These are phyloP conservation scores for Hypanus sabinus DNA, from an alignment of 2,113 vertebrate genomes.

Conservation along the genomic window DNA sequence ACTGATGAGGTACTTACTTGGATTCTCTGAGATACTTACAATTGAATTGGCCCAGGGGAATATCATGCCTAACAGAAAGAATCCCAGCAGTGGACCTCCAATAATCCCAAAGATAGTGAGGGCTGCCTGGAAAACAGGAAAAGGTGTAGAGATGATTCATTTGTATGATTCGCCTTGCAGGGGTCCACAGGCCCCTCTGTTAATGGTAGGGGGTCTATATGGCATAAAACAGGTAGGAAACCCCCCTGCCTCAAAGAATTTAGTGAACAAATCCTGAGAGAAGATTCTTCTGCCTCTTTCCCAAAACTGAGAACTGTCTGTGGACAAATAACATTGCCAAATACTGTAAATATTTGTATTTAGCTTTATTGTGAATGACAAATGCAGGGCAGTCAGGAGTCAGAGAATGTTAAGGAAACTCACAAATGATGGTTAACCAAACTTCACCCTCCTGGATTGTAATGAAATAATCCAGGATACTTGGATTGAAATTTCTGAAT, in stretches of 20 bases:
- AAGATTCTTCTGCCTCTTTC: not conserved
- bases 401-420: not conserved
- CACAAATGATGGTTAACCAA: not conserved
- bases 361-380: not conserved
- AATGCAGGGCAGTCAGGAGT: not conserved
- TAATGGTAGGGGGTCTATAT: too few relatives aligned
- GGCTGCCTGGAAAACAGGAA: slow-evolving; percentile 65
- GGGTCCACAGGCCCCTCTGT: too few relatives aligned
- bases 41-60: slow-evolving; percentile 73
- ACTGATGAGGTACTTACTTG: too few relatives aligned
- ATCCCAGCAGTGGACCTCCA: slow-evolving; percentile 81
- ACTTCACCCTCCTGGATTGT: not conserved
- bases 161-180: not conserved
- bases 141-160: not conserved
- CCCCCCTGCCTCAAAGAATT: too few relatives aligned
- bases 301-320: not conserved
- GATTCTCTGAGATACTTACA: slow-evolving; percentile 61
- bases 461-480: not conserved
- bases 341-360: not conserved
- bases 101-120: slow-evolving; percentile 92
- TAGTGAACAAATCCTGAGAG: not conserved
- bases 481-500: not conserved
- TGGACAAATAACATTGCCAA: too few relatives aligned
- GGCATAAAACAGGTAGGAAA: too few relatives aligned
- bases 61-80: slow-evolving; percentile 83